Conservation (phyloP, 2,113 vertebrate species). For the Eonycteris spelaea region DNA sequence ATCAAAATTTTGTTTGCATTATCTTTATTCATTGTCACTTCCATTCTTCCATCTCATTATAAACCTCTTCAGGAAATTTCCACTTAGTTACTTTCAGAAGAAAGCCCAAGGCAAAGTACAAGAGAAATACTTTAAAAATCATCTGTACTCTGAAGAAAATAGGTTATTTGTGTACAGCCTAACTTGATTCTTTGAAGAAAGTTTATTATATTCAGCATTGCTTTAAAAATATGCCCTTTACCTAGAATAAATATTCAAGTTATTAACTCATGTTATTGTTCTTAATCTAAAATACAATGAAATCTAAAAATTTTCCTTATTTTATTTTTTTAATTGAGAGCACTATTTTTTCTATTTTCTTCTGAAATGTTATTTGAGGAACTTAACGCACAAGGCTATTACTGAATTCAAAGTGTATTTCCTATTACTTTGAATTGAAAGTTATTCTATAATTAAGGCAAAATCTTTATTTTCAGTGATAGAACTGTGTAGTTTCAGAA, state of each 20-base stretch:
- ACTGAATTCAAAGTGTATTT: neutral
- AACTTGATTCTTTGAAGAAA: neutral
- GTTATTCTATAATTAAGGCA: neutral
- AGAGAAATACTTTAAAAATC: neutral
- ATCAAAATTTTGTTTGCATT: conserved; percentile 54
- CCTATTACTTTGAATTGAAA: neutral
- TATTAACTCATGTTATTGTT: neutral
- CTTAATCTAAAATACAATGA: neutral
- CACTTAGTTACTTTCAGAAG: conserved; percentile 5
- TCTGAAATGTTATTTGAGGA: neutral
- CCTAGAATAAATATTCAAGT: neutral
- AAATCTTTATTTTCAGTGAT: neutral
- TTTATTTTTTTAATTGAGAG: neutral
- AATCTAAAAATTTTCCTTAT: neutral
- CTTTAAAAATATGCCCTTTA: neutral
- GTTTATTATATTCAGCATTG: neutral
- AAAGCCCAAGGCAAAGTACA: neutral
- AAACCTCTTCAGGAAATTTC: conserved; percentile 4
- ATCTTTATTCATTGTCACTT: neutral
- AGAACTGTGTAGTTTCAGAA: neutral
- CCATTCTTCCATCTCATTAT: neutral
- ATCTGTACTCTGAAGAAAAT: neutral
- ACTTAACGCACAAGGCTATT: neutral
- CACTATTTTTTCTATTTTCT: neutral
- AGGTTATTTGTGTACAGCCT: neutral